Evolutionary conservation across 2,888 invertebrate species (phyloP), one percentile per base, ranked within the genome.

Genomic region (Conistra vaccinii): DNA sequence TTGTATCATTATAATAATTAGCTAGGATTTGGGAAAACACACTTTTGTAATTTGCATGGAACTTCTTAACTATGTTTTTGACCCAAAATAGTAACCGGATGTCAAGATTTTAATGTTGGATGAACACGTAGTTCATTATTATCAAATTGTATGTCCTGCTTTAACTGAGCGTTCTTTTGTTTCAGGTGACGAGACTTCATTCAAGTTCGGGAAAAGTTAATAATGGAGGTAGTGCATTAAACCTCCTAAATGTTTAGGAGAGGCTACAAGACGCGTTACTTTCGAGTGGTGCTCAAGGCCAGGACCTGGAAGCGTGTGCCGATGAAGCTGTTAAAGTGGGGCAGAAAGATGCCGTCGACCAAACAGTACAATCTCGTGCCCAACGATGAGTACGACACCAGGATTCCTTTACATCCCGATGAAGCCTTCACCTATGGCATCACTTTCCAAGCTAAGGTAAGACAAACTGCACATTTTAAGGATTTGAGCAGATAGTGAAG

Each of bases 371-470:
- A 99, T 96, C 97, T 99, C 96, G 99, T 99, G 91, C 98, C 98
- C 89, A 98, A 99, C 94, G 99, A 99, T 95, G 99, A 99, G 92
- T 99, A 98, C 95, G 99, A 99, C 95, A 98, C 98, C 83, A 97
- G 99, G 92, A 99, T 99, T 92, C 99, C 99, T n/a, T 96, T 99
- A 87, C 99, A 99, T 95, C 98, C 99, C 79, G 99, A 99, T 87
- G 99, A 99, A 96, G 99, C 99, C 83, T 99, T 99, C 97, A 98
- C 99, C 89, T 98, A 99, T 94, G 99, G 99, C 89, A 99, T 99
- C 94, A 98, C 98, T 90, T 99, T 99, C 97, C 98, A 99, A 96
- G 99, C 99, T 88, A 99, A 99, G 98, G 99, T 99, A 96, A 97
- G 92, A 67, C 9, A 79, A 74, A 69, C 12, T 48, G 29, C 26